phyloP scores from a whole-genome alignment of 2,113 vertebrate genomes.

The Mola mola region DNA sequence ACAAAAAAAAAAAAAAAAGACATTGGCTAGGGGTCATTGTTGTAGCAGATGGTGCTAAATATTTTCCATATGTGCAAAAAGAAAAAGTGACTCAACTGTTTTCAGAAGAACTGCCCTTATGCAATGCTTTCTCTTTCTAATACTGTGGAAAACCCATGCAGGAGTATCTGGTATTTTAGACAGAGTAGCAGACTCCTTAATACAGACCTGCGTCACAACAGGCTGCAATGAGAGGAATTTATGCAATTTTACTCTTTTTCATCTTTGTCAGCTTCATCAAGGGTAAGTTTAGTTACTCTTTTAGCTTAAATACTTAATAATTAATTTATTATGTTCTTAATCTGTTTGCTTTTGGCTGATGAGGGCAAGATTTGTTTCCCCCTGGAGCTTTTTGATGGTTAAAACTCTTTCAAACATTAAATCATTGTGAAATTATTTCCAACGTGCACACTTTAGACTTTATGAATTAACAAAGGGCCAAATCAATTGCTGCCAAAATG shows the following conservation, averaged over 20 bases:
- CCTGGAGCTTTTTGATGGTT: too few relatives aligned
- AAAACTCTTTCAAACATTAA: too few relatives aligned
- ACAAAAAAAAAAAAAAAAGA: too few relatives aligned
- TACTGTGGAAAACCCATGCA: slow-evolving; percentile 21
- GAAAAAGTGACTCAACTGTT: slow-evolving; percentile 57
- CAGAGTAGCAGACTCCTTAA: background rate
- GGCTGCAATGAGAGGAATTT: slow-evolving; percentile 60
- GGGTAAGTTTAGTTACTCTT: slow-evolving; percentile 57
- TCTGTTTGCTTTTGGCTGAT: background rate
- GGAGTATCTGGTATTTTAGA: slow-evolving; percentile 30
- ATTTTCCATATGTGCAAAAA: slow-evolving; percentile 79
- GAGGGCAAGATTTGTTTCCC: too few relatives aligned
- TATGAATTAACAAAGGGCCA: background rate
- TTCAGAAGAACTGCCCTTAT: slow-evolving; percentile 58
- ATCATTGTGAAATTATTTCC: too few relatives aligned
- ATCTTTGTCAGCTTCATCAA: slow-evolving; percentile 40
- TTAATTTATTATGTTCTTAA: slow-evolving; percentile 4
- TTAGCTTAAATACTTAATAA: too few relatives aligned
- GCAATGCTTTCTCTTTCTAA: slow-evolving; percentile 50
- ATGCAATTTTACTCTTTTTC: slow-evolving; percentile 49
- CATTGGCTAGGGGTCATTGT: slow-evolving; percentile 50
- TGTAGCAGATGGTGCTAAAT: slow-evolving; percentile 77
- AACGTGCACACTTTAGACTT: background rate
- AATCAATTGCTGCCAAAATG: background rate
- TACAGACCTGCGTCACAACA: background rate